These are phyloP conservation scores for Eulemur rubriventer DNA, from an alignment of 2,797 vertebrate genomes.

Conservation along the genomic window DNA sequence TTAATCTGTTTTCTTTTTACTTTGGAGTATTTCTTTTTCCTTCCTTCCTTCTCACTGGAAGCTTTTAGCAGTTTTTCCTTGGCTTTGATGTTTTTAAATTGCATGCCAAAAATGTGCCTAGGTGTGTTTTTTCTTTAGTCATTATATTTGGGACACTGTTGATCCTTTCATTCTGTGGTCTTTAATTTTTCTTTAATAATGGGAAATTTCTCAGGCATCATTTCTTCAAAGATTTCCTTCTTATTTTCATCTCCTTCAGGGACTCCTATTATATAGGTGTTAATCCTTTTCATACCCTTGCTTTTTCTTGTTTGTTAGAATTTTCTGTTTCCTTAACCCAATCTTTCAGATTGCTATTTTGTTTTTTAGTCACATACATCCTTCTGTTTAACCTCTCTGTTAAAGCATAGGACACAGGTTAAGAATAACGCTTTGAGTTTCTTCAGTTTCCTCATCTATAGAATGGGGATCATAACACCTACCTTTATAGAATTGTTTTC, in stretches of 20 bases:
- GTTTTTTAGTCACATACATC: background rate
- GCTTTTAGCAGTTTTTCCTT: background rate
- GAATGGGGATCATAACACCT: background rate
- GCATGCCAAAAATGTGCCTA: background rate
- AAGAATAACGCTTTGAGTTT: background rate
- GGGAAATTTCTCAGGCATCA: background rate
- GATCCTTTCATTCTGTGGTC: background rate
- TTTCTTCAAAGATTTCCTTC: background rate
- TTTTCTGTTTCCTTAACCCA: background rate
- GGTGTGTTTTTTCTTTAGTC: background rate
- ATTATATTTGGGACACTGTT: background rate
- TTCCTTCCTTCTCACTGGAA: conserved; percentile 5
- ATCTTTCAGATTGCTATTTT: background rate
- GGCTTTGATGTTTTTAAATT: conserved; percentile 5
- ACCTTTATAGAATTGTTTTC: background rate
- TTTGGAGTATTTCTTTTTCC: background rate
- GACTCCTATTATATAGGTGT: background rate
- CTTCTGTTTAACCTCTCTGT: background rate
- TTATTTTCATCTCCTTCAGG: background rate
- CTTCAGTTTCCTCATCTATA: background rate
- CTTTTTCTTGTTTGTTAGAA: background rate
- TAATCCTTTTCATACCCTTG: background rate
- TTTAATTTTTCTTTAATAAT: background rate
- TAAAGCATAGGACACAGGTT: background rate
- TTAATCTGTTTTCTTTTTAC: background rate